Evolutionary conservation across 2,888 invertebrate species (phyloP), one percentile per base, ranked within the genome.

Genomic region (Willowsia nigromaculata): DNA sequence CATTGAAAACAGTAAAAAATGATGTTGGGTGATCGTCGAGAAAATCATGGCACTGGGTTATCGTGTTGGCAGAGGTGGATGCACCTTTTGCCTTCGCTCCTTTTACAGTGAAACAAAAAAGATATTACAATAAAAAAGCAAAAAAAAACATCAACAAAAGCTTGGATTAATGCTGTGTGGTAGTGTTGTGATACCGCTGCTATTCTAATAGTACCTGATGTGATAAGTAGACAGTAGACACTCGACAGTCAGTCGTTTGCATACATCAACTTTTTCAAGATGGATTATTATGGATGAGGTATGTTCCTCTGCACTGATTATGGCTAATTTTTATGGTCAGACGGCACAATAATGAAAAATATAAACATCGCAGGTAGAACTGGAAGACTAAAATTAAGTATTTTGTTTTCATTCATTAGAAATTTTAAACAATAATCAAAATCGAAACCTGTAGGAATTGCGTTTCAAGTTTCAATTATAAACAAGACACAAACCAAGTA

Each of bases 41-140:
- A 90, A 90, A 90, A 85, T 85, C 81, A 86, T 82, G 90, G 90
- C 90, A 90, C 82, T 90, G 76, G 90, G 90, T 90, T 89, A 89
- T 76, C 78, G 85, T 85, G 85, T 62, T 82, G 85, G 65, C 82
- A 47, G 76, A 90, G 83, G 90, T 90, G 81, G 82, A 86, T 86
- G 86, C 82, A 90, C 82, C 90, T 90, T 82, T 62, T 85, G 76
- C 76, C 59, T 76, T 74, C 82, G 56, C 85, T 90, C 82, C 76
- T 78, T 82, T 50, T 89, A 65, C 62, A 78, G 81, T 47, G 30
- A 86, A 76, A 90, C 90, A 90, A 85, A 71, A 89, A 89, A 89
- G 71, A 74, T 81, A 89, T 85, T 85, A 89, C 85, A 85, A 85
- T 82, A 85, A 89, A 78, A 82, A 15, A 33, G 59, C 37, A 33